Base-by-base conservation (phyloP, 1,140 invertebrate genomes). In the Eulimnadia texana region DNA sequence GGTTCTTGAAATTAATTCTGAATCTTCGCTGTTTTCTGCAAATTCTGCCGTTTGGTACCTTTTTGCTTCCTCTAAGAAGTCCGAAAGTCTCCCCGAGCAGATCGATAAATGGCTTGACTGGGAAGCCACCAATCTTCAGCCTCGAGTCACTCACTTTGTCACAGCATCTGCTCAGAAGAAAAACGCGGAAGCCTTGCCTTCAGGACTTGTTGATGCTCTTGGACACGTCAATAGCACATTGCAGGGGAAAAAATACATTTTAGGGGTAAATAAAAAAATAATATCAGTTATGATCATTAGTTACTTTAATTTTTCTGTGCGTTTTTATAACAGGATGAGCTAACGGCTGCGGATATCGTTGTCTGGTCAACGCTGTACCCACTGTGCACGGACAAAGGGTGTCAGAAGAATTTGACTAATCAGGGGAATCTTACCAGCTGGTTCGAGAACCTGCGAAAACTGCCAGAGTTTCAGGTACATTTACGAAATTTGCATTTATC, bases 21-120 rank as follows among this genome's bases (percentile, higher is more conserved):
- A 74, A 6, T 64, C 70, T 29, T 69, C 69, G 13, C 63, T 82
- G 27, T 82, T 83, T 68, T 78, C 79, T 27, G 65, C 74, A 2
- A 79, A 77, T 71, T 76, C 80, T 50, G 76, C 77, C 16, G 69
- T 80, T 50, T 76, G 76, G 57, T 79, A 77, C 67, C 65, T 83
- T 33, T 66, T 76, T n/a, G 72, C 72, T 51, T 49, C 67, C 23
- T 29, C 65, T 24, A 64, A 71, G 62, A 70, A 76, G 13, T 66
- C 73, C 25, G 53, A 54, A 9, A 54, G 33, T 16, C 64, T 68
- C 47, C 66, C 68, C 58, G 50, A 68, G 67, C 54, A 67, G 61
- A 77, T 78, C 49, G 77, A 81, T 59, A 77, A 82, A 70, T 84
- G 84, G 80, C 71, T 85, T 55, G 86, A 90, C 72, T 88, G 85